Base-by-base conservation (phyloP, 2,113 vertebrate species). In the Chlamydotis undulata region DNA sequence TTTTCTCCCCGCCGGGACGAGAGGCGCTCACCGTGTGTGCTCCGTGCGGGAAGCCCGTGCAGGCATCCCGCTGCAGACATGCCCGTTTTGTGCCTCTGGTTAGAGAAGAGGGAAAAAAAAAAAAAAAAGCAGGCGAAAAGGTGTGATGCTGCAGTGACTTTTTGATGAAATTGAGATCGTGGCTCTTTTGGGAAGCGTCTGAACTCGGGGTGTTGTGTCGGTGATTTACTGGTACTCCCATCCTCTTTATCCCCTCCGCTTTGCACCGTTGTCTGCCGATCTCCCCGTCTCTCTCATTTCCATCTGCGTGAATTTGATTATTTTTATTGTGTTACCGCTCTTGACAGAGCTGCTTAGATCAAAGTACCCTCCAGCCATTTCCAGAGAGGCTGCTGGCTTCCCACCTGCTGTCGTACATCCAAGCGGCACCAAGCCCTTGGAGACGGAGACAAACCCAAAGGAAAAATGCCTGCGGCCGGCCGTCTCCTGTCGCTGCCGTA, bases 271-370 rank as follows among this genome's bases (percentile, higher is more conserved):
- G 33, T 7, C 92, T 92, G 93, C 91, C 22, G 1, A 2, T 63
- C 77, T 75, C 83, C 67, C 61, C 59, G 29, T 77, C 76, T 78
- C 73, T 31, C 92, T 89, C 86, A 26, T 93, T 96, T 92, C 92
- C 92, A 87, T 91, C 84, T 2, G 5, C 82, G 95, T 50, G 80
- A 61, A 94, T 97, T 69, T 73, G 94, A 94, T 96, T 95, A 76
- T 94, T 95, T 96, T 92, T 78, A 92, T 94, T 95, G 86, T 73
- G 90, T 94, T 89, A 87, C 60, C 0, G 25, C 83, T 87, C 89
- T 91, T 92, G 90, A 94, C 86, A 92, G 92, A 95, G 86, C 92
- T 79, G 95, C 86, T 95, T 47, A 89, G 95, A 96, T 96, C 94
- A 45, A 87, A 96, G 96, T 89, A 69, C 91, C 95, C 91, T 94